Evolutionary conservation across 2,113 vertebrate species (phyloP), one percentile per base, ranked within the genome.

Genomic region (Prochilodus magdalenae): DNA sequence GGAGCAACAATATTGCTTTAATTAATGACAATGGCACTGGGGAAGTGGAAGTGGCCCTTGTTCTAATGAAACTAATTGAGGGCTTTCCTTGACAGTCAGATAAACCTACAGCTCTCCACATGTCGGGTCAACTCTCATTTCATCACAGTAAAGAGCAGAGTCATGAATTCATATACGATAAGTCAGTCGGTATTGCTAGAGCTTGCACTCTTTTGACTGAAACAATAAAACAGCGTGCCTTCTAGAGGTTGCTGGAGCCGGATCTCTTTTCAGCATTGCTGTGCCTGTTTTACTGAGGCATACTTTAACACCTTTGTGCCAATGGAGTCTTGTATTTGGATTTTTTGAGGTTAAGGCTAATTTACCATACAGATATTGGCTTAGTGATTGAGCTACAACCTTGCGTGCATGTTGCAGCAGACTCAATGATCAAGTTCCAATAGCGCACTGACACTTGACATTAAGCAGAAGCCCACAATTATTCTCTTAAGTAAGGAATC

Each of bases 1-100:
- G 73, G 75, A 76, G 74, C 79, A 75, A 86, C 60, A 82, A 73
- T 84, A 85, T 81, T 82, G 73, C 81, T 72, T 83, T 65, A 79
- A 86, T 88, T 82, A 84, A 86, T 85, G 80, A 85, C 24, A 80
- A 44, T 77, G 14, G 66, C 60, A 80, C 44, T 53, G 73, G 26
- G 66, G 72, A 67, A 73, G 73, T 78, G 30, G 57, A 77, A 76
- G 67, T 70, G 29, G 63, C 79, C 80, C 59, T 57, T 16, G 83
- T 55, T 55, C 65, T 75, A 73, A 75, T 82, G 66, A 83, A 80
- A 69, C 73, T 83, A 75, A 79, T 65, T 55, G 55, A 75, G n/a
- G 18, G 65, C n/a, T 73, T 36, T 84, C 59, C 62, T 73, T 14
- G 40, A 69, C 51, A 77, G 47, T 40, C 40, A 73, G 77, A 75